A percentile compares a stretch with the other conserved stretches of the same genome.
Conservation (phyloP, 2,113 vertebrate genomes). For the Rhinichthys klamathensis region DNA sequence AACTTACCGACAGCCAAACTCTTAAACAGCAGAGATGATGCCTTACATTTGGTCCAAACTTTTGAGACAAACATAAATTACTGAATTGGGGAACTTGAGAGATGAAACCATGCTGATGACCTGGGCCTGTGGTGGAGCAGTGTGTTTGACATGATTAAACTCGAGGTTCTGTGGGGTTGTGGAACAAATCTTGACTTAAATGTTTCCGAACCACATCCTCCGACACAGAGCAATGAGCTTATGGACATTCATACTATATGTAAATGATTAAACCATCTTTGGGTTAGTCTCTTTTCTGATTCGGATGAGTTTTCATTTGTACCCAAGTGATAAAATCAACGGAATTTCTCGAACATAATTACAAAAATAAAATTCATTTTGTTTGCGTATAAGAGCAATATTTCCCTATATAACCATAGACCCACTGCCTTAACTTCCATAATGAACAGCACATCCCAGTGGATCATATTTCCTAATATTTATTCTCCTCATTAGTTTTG, state of each 20-base stretch:
- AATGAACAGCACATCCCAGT: background rate
- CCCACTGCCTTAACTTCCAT: background rate
- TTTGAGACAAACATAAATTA: no score
- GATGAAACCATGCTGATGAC: no score
- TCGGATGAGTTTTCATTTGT: background rate
- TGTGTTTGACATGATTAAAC: no score
- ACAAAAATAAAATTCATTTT: background rate
- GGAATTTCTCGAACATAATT: background rate
- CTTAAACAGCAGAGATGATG: no score
- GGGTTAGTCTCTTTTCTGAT: background rate
- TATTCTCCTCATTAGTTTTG: conserved; percentile 9
- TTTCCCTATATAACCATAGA: background rate
- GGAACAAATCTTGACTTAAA: background rate
- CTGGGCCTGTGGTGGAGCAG: no score
- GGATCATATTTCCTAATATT: conserved; percentile 8
- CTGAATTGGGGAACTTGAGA: no score
- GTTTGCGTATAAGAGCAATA: background rate
- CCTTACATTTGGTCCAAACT: no score
- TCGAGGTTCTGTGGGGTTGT: background rate
- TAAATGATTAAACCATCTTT: background rate
- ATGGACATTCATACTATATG: background rate
- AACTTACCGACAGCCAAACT: no score
- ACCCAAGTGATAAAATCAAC: background rate
- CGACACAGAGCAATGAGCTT: background rate
- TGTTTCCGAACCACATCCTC: background rate